Percentiles rank a stretch among this genome's conserved stretches.
Evolutionary conservation across 2,888 invertebrate genomes (phyloP).

Genomic region (Carterocephalus palaemon): DNA sequence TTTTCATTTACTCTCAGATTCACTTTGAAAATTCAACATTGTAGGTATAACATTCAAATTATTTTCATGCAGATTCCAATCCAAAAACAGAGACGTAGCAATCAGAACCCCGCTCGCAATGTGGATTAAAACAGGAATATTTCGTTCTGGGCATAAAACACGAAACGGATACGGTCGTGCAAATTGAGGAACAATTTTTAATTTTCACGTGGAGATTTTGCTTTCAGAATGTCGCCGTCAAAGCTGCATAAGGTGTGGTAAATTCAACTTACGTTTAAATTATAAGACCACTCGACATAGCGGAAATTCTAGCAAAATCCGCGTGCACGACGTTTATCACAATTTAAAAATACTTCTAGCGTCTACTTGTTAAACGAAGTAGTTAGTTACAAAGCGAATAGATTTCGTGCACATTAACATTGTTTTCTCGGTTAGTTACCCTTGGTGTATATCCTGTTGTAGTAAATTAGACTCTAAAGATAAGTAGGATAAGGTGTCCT

Average conservation of each 20-base stretch:
- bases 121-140: slow-evolving; percentile 8
- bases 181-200: slow-evolving; percentile 14
- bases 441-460: slow-evolving; percentile 1
- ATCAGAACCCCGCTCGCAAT: neutral
- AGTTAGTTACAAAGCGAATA: slow-evolving; percentile 18
- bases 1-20: too few species aligned
- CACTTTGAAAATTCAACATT: too few species aligned
- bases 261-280: slow-evolving; percentile 14
- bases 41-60: too few species aligned
- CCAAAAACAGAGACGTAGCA: neutral
- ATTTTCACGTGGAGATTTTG: slow-evolving; percentile 15
- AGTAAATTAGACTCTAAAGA: slow-evolving; percentile 6
- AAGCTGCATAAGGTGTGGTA: slow-evolving; percentile 15
- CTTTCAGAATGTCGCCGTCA: slow-evolving; percentile 9
- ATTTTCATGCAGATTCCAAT: too few species aligned
- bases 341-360: slow-evolving; percentile 17
- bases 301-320: slow-evolving; percentile 13
- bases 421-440: slow-evolving; percentile 15
- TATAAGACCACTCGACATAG: slow-evolving; percentile 14
- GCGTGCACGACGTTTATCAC: slow-evolving; percentile 19
- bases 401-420: slow-evolving; percentile 19
- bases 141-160: slow-evolving; percentile 1
- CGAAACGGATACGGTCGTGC: slow-evolving; percentile 11
- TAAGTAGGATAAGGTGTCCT: neutral
- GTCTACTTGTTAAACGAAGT: slow-evolving; percentile 10